phyloP scores from a whole-genome alignment of 2,113 vertebrate genomes.

The Serilophus lunatus region DNA sequence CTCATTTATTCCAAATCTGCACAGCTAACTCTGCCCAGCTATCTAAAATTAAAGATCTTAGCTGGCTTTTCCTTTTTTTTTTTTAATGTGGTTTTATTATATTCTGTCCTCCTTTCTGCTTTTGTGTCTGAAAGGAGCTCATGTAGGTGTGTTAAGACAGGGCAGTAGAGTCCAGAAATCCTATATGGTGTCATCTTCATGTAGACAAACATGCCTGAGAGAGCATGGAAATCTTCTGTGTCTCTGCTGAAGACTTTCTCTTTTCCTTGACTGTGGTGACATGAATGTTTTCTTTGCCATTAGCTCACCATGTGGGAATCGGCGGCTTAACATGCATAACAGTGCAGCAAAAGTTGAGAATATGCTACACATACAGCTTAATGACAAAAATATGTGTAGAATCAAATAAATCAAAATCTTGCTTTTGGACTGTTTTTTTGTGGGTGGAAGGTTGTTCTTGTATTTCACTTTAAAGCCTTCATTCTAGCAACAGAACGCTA shows the following conservation, averaged over 20 bases:
- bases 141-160: neutral
- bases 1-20: constrained; percentile 3
- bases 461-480: constrained; percentile 22
- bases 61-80: neutral
- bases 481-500: constrained; percentile 20
- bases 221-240: neutral
- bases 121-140: neutral
- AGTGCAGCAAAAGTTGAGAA: neutral
- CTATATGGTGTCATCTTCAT: neutral
- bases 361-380: neutral
- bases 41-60: neutral
- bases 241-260: neutral
- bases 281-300: constrained; percentile 23
- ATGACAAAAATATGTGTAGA: constrained; percentile 58
- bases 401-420: constrained; percentile 51
- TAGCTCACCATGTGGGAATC: constrained; percentile 17
- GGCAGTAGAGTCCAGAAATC: neutral
- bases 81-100: neutral
- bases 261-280: neutral
- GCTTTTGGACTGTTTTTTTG: constrained; percentile 16
- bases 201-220: neutral
- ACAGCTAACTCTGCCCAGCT: neutral
- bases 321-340: neutral
- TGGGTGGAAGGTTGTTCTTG: constrained; percentile 4
- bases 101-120: neutral